Conservation (phyloP, 2,888 invertebrate genomes). For the Caenorhabditis zanzibari region DNA sequence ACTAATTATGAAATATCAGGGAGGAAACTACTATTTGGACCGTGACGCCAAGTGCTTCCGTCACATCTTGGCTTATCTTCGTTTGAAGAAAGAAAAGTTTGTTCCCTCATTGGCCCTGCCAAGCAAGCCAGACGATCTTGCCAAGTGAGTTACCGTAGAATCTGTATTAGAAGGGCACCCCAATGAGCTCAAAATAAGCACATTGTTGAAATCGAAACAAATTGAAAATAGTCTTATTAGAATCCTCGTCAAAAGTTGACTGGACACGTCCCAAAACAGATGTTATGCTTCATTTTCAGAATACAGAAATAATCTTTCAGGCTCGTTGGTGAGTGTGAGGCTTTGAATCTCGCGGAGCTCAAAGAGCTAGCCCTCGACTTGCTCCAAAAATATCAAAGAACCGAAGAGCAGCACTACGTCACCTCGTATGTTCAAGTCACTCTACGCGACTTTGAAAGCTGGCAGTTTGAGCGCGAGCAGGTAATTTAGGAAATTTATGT, state of each 20-base stretch:
- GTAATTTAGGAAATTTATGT: slow-evolving; percentile 38
- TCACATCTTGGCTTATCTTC: slow-evolving; percentile 96
- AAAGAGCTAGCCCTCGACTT: slow-evolving; percentile 82
- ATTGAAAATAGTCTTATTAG: no score
- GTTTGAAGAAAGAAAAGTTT: slow-evolving; percentile 88
- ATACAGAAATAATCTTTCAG: no score
- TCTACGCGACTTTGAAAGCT: slow-evolving; percentile 81
- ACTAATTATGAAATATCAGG: slow-evolving; percentile 70
- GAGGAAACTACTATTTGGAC: slow-evolving; percentile 94
- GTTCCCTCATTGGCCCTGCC: slow-evolving; percentile 82
- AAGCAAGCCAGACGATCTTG: slow-evolving; percentile 83
- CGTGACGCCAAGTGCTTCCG: slow-evolving; percentile 98
- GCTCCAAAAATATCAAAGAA: slow-evolving; percentile 81
- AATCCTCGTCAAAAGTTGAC: no score
- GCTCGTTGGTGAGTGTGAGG: slow-evolving; percentile 82
- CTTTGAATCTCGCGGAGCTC: slow-evolving; percentile 81
- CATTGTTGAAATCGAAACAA: no score
- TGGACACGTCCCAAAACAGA: no score
- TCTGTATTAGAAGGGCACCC: no score
- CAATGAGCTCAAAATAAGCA: no score
- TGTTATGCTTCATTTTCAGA: no score
- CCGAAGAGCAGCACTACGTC: slow-evolving; percentile 83
- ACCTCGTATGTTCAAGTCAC: slow-evolving; percentile 80
- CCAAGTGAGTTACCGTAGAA: slow-evolving; percentile 72
- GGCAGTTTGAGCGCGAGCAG: slow-evolving; percentile 82